phyloP scores from a whole-genome alignment of 2,888 invertebrate species.

The Hymenopus coronatus region DNA sequence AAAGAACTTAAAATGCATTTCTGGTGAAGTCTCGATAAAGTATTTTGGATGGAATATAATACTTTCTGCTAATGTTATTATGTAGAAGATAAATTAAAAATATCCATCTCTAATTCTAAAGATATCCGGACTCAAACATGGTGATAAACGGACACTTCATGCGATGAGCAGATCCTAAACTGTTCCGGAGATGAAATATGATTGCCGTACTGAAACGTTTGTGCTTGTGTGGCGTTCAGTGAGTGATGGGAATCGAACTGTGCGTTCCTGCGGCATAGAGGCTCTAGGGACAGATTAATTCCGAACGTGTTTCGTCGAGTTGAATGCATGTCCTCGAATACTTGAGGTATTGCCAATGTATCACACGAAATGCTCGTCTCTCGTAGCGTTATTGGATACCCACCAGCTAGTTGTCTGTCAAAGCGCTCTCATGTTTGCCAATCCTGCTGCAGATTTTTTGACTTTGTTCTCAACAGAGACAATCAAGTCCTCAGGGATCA shows the following conservation, averaged over 20 bases:
- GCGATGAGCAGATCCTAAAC: too few relatives aligned
- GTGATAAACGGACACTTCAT: too few relatives aligned
- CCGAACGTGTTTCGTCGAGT: background rate
- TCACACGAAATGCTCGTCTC: background rate
- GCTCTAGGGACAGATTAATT: background rate
- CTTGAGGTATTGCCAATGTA: background rate
- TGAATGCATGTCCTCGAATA: background rate
- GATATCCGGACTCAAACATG: too few relatives aligned
- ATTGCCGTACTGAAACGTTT: too few relatives aligned
- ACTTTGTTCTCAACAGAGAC: background rate
- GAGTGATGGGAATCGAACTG: background rate
- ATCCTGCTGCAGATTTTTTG: background rate
- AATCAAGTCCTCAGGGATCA: background rate
- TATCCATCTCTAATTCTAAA: too few relatives aligned
- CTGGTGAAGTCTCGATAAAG: too few relatives aligned
- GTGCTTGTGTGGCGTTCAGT: background rate
- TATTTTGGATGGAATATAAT: too few relatives aligned
- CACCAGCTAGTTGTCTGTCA: background rate
- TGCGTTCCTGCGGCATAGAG: background rate
- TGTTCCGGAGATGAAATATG: too few relatives aligned
- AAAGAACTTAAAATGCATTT: too few relatives aligned
- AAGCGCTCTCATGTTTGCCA: background rate
- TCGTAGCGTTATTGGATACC: background rate
- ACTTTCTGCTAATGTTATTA: too few relatives aligned
- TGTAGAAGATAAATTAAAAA: too few relatives aligned